Base-by-base conservation (phyloP, 2,113 vertebrate genomes). In the Corythoichthys haematopterus region DNA sequence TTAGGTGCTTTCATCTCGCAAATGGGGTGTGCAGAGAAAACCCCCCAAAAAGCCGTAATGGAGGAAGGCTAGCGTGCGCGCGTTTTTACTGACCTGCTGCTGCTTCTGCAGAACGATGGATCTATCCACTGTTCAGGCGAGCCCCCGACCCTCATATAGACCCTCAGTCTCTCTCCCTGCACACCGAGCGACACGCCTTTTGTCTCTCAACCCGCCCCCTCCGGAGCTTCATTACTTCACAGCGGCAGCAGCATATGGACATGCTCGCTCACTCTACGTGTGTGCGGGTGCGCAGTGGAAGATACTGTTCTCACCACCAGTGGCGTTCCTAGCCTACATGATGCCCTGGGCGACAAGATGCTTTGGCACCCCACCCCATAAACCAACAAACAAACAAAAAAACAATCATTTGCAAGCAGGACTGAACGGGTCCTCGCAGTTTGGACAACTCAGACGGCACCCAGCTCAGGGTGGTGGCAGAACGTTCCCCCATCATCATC, bases 121-220 rank as follows among this genome's bases (percentile, higher is more conserved):
- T 33, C 3, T 43, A 11, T 20, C 43, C 40, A 33, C 2, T 28
- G n/a, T 43, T 15, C 4, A 7, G 60, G 11, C 60, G 43, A 46
- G n/a, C 20, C 43, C 60, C 60, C 60, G 6, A 46, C 60, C 43
- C 60, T 45, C 58, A 16, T 61, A 43, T 61, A 61, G 38, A 40
- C 15, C 58, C 58, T 43, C 16, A 61, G 38, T 16, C 15, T 37
- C 58, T 43, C 16, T 14, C 35, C 15, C 3, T 35, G 4, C 56
- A 40, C 15, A 40, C 2, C 12, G 14, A 38, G 33, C 55, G 35
- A 36, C 33, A 15, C 55, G 33, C 55, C 55, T 37, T 43, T 57
- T 57, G 55, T 37, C 13, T 57, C 55, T 36, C 55, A 36, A 3
- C 52, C 55, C 55, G 33, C 55, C 55, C 55, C 55, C 33, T 36